Evolutionary conservation across 1,140 invertebrate species (phyloP).

Genomic region (Drosophila pruinosa): DNA sequence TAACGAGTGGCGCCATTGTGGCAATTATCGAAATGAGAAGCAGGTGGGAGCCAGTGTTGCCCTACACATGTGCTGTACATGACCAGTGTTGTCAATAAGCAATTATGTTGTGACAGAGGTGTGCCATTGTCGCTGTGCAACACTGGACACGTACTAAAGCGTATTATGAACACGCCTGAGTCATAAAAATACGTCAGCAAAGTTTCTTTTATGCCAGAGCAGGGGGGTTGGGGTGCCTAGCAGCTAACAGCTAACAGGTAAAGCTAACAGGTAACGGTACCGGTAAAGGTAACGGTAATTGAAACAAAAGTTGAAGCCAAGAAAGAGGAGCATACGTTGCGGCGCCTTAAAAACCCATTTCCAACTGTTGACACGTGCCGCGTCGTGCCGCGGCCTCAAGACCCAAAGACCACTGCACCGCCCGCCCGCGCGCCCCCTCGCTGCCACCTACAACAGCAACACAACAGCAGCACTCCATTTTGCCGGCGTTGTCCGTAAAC

Average conservation of each 20-base stretch:
- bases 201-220: constrained; percentile 5
- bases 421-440: no score
- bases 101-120: not conserved
- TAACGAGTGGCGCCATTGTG: not conserved
- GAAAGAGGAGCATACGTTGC: constrained; percentile 72
- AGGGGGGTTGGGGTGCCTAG: no score
- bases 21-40: not conserved
- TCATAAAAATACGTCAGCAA: constrained; percentile 28
- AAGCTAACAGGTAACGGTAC: constrained; percentile 57
- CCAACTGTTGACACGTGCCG: constrained; percentile 78
- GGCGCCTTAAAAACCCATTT: constrained; percentile 79
- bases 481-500: constrained; percentile 42
- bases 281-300: constrained; percentile 77
- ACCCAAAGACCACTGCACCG: not conserved
- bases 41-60: not conserved
- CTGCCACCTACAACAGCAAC: no score
- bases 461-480: not conserved
- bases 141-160: constrained; percentile 26
- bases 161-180: constrained; percentile 33
- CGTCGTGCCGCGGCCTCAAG: constrained; percentile 59
- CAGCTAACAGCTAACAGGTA: no score
- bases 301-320: constrained; percentile 76
- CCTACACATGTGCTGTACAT: not conserved
- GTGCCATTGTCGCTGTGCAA: constrained; percentile 17
- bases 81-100: constrained; percentile 15